These are phyloP conservation scores for Falco peregrinus DNA, from an alignment of 2,797 vertebrate species.

Conservation along the genomic window DNA sequence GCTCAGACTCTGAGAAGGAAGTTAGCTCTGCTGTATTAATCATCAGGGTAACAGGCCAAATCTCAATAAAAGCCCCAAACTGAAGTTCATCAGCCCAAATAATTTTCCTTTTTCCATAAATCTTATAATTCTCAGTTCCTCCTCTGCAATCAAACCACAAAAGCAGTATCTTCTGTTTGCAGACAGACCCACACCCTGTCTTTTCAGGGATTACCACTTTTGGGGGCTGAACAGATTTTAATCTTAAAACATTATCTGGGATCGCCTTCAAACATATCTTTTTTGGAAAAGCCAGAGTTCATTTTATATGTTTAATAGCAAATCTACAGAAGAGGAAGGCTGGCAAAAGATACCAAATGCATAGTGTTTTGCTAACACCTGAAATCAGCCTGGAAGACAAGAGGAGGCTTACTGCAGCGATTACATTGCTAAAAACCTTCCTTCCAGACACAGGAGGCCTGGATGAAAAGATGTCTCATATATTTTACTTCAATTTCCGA, in stretches of 20 bases:
- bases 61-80: slow-evolving; percentile 4
- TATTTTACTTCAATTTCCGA: not conserved
- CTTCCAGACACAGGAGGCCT: not conserved
- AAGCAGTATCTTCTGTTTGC: not conserved
- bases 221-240: not conserved
- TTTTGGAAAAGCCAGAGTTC: not conserved
- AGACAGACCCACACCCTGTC: slow-evolving; percentile 29
- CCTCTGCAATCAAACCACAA: slow-evolving; percentile 25
- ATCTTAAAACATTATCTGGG: not conserved
- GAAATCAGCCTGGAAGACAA: not conserved
- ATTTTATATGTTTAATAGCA: slow-evolving; percentile 2
- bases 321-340: not conserved
- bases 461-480: slow-evolving; percentile 6
- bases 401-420: not conserved
- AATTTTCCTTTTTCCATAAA: slow-evolving; percentile 46
- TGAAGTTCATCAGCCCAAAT: slow-evolving; percentile 45
- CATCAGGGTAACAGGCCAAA: slow-evolving; percentile 33
- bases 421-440: not conserved
- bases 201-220: slow-evolving; percentile 1
- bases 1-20: slow-evolving; percentile 42
- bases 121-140: not conserved
- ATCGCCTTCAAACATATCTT: not conserved
- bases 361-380: not conserved
- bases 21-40: slow-evolving; percentile 49
- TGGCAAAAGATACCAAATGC: not conserved